Conservation (phyloP, 2,797 vertebrate species). For the Etheostoma nigrum region DNA sequence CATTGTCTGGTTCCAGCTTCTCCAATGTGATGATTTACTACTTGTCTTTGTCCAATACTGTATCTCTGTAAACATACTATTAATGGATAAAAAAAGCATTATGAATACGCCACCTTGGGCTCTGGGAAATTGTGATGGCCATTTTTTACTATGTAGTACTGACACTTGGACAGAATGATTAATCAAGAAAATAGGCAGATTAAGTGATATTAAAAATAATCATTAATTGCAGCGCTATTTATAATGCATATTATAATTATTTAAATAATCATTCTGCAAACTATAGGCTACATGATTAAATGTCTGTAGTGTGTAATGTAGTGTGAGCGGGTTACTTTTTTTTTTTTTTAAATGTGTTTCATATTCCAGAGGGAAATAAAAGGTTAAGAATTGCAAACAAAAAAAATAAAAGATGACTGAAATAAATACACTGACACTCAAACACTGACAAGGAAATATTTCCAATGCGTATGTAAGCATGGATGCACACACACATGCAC, state of each 20-base stretch:
- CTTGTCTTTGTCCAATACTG: neutral
- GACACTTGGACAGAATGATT: conserved; percentile 10
- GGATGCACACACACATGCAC: neutral
- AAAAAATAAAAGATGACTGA: neutral
- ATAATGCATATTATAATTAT: conserved; percentile 16
- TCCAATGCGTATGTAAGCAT: conserved; percentile 15
- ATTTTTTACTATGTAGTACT: neutral
- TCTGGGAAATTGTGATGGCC: neutral
- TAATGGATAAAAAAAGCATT: neutral
- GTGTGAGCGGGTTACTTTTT: too few relatives aligned
- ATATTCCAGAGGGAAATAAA: conserved; percentile 13
- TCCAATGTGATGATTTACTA: neutral
- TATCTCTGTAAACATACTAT: neutral
- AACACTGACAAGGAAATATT: conserved; percentile 25
- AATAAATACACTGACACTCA: conserved; percentile 31
- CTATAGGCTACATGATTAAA: conserved; percentile 1
- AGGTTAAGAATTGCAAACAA: neutral
- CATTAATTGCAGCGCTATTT: neutral
- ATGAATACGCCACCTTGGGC: neutral
- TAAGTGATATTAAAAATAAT: neutral
- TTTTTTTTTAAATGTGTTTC: conserved; percentile 1
- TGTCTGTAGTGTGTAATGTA: neutral
- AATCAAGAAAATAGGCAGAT: neutral
- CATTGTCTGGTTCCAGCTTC: neutral
- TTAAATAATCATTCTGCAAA: conserved; percentile 7